Evolutionary conservation across 2,797 vertebrate species (phyloP), one percentile per base, ranked within the genome.

Genomic region (Euthynnus affinis): DNA sequence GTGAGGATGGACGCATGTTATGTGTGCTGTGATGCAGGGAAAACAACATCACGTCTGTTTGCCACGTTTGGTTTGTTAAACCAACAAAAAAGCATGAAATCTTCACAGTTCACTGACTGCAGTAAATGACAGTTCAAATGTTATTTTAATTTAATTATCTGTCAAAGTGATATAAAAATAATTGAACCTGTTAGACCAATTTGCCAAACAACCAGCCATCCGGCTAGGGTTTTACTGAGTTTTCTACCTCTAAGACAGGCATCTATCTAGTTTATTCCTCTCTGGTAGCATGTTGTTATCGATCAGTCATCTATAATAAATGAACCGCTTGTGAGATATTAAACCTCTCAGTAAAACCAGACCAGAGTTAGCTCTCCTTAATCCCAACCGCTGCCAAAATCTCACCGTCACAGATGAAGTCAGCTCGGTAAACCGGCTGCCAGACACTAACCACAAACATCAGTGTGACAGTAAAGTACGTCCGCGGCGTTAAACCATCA

Each of bases 311-410:
- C n/a, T 14, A 6, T 9, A 55, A 22, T 37, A 63, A 58, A 53
- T 20, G 15, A 6, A 17, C 0, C 13, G 40, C 52, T 58, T 6
- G 18, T n/a, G 15, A 29, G 49, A 61, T 13, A 22, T 4, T 0
- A 23, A 55, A 77, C 48, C 34, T n/a, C 32, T n/a, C 55, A 52
- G 55, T 22, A 1, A 20, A 44, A 37, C 55, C 29, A 17, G n/a
- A 71, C n/a, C 66, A 3, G 44, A 40, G 17, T 61, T 29, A 69
- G 27, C 61, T 27, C 66, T 40, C 48, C 6, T 61, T 77, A 79
- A 85, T 88, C 78, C 78, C 6, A 23, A 80, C 73, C 72, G 10
- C 59, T 57, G 65, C 32, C 65, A 67, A 53, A 70, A 78, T 25
- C 64, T 57, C 63, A 48, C 18, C 32, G 20, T 61, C 58, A 76